Evolutionary conservation across 1,140 invertebrate species (phyloP).

Genomic region (Lasioglossum albipes): DNA sequence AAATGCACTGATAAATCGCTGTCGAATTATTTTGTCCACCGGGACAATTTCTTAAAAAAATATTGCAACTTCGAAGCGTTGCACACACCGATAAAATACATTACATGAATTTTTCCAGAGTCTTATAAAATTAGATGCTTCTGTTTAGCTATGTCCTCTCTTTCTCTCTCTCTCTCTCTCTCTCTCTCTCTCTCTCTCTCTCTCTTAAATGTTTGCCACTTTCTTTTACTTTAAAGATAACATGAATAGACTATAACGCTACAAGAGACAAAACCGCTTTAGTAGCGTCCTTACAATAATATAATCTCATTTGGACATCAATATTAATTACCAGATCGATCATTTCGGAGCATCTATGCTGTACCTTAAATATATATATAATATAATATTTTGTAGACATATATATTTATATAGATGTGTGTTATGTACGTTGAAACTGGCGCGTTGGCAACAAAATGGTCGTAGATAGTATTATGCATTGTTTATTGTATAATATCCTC

Average conservation of each 20-base stretch:
- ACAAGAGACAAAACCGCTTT: constrained; percentile 20
- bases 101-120: constrained; percentile 12
- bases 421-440: constrained; percentile 18
- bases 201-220: constrained; percentile 12
- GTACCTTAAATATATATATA: background rate
- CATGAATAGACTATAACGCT: constrained; percentile 41
- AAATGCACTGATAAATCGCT: background rate
- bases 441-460: constrained; percentile 15
- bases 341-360: background rate
- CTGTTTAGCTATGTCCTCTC: constrained; percentile 25
- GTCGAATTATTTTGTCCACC: background rate
- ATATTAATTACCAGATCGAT: constrained; percentile 43
- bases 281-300: constrained; percentile 33
- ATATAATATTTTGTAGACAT: background rate
- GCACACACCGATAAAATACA: constrained; percentile 22
- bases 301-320: constrained; percentile 46
- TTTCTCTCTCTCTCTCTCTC: background rate
- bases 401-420: background rate
- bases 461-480: background rate
- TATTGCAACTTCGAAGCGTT: background rate
- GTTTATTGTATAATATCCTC: background rate
- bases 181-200: background rate
- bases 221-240: constrained; percentile 31
- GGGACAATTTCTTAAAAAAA: constrained; percentile 19
- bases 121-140: constrained; percentile 38